Evolutionary conservation across 2,797 vertebrate genomes (phyloP), one percentile per base, ranked within the genome.

Genomic region (Pipistrellus pipistrellus): DNA sequence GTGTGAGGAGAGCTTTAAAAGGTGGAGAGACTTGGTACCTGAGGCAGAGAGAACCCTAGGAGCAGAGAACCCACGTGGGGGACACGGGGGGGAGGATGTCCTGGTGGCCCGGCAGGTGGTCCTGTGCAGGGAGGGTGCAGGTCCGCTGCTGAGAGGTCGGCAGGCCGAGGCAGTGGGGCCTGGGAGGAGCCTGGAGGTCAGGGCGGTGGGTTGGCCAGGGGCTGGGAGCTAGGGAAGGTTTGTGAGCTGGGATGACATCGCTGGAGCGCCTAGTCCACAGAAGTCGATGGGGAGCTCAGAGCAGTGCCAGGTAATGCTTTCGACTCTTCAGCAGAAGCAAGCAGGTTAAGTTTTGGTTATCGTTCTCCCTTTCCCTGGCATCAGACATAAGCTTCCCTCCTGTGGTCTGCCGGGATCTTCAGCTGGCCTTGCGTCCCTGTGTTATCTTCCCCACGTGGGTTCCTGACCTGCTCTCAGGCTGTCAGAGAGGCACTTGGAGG

Each of bases 331-430:
- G 76, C 91, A 96, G 89, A 96, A 91, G 41, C 46, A 1, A 9
- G 77, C 80, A 57, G 87, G 85, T 95, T 73, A 94, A 87, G 53
- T 88, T 80, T 85, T 46, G 57, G 89, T 89, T 90, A 91, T 85
- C 89, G 57, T 87, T 57, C 90, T 62, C 48, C 71, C 57, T 93
- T 92, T 95, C 51, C 57, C 85, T 62, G 88, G 82, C 35, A 10
- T 48, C 89, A 83, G 44, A 78, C 81, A 17, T 88, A 73, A 94
- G 89, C 93, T 75, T 91, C 55, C 46, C 93, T 73, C 44, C 88
- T 76, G 80, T 90, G 94, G 71, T 78, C 62, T 89, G 71, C n/a
- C 81, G 83, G 64, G 62, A 53, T 88, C 84, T 73, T 95, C 46
- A 68, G 55, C 46, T 14, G 85, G 86, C 76, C 51, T 85, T 64